Conservation (phyloP, 2,888 invertebrate genomes). For the Eudasyphora cyanicolor region DNA sequence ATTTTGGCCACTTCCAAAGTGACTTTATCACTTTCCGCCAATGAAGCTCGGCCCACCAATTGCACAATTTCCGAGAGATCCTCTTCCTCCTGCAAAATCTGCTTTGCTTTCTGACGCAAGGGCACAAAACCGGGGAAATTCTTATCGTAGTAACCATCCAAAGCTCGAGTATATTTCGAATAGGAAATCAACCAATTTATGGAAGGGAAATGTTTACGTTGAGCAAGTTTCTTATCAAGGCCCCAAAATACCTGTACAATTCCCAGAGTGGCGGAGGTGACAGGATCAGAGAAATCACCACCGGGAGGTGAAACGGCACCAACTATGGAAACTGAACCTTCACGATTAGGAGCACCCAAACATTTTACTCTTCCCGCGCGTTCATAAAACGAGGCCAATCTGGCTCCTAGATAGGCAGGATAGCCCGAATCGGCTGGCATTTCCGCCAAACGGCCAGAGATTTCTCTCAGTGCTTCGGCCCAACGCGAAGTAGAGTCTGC, state of each 20-base stretch:
- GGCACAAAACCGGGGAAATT: slow-evolving; percentile 98
- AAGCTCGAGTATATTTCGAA: slow-evolving; percentile 98
- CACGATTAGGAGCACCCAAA: slow-evolving; percentile 97
- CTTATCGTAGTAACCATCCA: slow-evolving; percentile 99
- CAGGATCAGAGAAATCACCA: slow-evolving; percentile 99
- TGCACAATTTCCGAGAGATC: slow-evolving; percentile 99
- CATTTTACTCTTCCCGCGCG: slow-evolving; percentile 98
- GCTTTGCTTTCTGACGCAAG: slow-evolving; percentile 94
- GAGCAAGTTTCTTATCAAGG: slow-evolving; percentile 98
- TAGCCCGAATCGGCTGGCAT: slow-evolving; percentile 99
- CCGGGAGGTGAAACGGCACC: slow-evolving; percentile 99
- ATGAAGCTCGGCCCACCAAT: slow-evolving; percentile 98
- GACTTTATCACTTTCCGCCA: slow-evolving; percentile 99
- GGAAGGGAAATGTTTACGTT: slow-evolving; percentile 99
- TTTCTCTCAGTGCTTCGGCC: slow-evolving; percentile 99
- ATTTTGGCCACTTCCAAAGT: slow-evolving; percentile 98
- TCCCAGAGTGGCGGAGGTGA: slow-evolving; percentile 98
- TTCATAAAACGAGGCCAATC: slow-evolving; percentile 99
- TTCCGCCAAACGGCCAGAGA: slow-evolving; percentile 96
- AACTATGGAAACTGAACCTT: slow-evolving; percentile 99
- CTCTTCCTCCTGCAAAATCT: slow-evolving; percentile 98
- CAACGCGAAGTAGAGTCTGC: slow-evolving; percentile 99
- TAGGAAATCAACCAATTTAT: slow-evolving; percentile 99
- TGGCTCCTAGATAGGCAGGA: slow-evolving; percentile 98
- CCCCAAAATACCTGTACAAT: slow-evolving; percentile 99